Evolutionary conservation across 1,140 invertebrate genomes (phyloP).

Genomic region (Venturia canescens): DNA sequence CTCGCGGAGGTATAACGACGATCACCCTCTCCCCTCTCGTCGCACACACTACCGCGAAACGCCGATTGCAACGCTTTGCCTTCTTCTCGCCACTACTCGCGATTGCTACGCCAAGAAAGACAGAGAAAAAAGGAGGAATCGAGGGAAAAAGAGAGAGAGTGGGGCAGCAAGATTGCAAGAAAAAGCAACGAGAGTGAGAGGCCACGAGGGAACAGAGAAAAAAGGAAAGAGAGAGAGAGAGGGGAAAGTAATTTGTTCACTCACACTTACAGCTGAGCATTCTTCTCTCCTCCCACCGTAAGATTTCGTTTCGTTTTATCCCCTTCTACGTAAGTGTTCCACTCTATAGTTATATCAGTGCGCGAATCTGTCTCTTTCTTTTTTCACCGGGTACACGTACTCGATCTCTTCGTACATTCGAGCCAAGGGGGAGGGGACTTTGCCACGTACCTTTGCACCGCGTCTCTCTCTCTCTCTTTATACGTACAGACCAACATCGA

Average conservation of each 20-base stretch:
- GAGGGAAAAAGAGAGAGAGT: neutral
- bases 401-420: conserved; percentile 39
- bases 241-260: conserved; percentile 39
- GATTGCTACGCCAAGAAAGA: conserved; percentile 48
- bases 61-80: conserved; percentile 31
- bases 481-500: neutral
- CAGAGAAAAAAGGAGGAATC: neutral
- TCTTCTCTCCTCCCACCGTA: neutral
- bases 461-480: neutral
- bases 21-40: conserved; percentile 8
- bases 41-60: neutral
- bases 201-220: neutral
- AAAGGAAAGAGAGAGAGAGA: neutral
- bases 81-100: conserved; percentile 20
- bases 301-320: conserved; percentile 23
- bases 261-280: conserved; percentile 23
- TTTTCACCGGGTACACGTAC: conserved; percentile 26
- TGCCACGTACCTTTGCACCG: conserved; percentile 5
- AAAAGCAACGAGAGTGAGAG: neutral
- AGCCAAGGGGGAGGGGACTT: neutral
- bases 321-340: neutral
- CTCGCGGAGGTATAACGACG: conserved; percentile 16
- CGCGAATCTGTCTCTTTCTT: conserved; percentile 16
- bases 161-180: neutral
- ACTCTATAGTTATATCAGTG: neutral